Evolutionary conservation across 2,888 invertebrate genomes (phyloP), one percentile per base, ranked within the genome.

Genomic region (Carpatolechia fugitivella): DNA sequence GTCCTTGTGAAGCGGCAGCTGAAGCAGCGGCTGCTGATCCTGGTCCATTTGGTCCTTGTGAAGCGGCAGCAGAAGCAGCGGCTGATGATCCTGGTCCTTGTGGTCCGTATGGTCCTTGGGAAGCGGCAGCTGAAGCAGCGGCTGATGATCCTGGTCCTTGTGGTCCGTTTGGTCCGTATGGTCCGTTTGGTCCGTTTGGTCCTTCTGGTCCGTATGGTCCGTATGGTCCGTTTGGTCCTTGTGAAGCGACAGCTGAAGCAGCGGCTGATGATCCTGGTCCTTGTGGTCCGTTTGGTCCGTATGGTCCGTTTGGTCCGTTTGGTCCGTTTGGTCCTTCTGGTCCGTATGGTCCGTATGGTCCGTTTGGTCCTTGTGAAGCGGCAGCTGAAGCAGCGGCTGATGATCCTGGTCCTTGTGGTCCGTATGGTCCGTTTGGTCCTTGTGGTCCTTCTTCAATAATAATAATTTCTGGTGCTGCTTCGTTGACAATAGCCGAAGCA

Each of bases 11-110:
- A 1, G 54, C 8, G 16, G 44, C 29, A 5, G 53, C 46, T n/a
- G 24, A 20, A 29, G 35, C 24, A 14, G 41, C n/a, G 8, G 44
- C 41, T 18, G 41, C 31, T 24, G 50, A 41, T 14, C 52, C 49
- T 62, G 55, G 50, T 51, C 58, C 58, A 10, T 52, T 38, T 35
- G 58, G 31, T 49, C 54, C 50, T 7, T 11, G 16, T 20, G 38
- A 49, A 31, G n/a, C 16, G 44, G 20, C 18, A 5, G 44, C 10
- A 6, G 44, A 14, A n/a, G 38, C 13, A 40, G 13, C 16, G 7
- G 38, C 38, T 40, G 38, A 24, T 24, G 24, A 13, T 6, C 13
- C 14, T 47, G 47, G 47, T 49, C 48, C 48, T 35, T 35, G 48
- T 48, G 31, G 33, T 18, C 48, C 48, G 0, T 33, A n/a, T 55